Base-by-base conservation (phyloP, 1,140 invertebrate species). In the Leguminivora glycinivorella region DNA sequence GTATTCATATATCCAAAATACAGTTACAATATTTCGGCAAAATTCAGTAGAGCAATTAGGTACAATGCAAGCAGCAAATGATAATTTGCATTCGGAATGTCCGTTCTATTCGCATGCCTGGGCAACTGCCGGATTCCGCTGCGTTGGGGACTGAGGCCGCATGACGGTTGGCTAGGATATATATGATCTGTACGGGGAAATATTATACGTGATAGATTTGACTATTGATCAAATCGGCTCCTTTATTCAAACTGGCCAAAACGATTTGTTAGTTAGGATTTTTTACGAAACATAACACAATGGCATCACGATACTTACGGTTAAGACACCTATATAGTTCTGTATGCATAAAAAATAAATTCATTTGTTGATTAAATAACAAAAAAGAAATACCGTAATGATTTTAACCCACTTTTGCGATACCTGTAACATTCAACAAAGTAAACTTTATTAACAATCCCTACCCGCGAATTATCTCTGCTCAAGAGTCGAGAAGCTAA, bases 1-100 rank as follows among this genome's bases (percentile, higher is more conserved):
- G n/a, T n/a, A 52, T 10, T 22, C 47, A 52, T 52, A 52, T 52
- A 22, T 22, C 47, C 47, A 19, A 52, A 17, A 26, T n/a, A n/a
- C 58, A 17, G 17, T 34, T 24, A 31, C 58, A 22, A 29, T 29
- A 63, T 63, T 58, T 34, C 25, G 26, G 26, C 14, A 4, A 29
- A 31, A 31, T 63, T 31, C 25, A 63, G 58, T 63, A n/a, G 26
- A 31, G 26, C 58, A 63, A 63, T 63, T 63, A 52, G 47, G 47
- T 22, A 63, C 29, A 63, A 29, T 63, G 58, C 58, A 63, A 29
- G 25, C 25, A 29, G 58, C 26, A 17, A 29, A 63, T 63, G 58
- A 63, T 63, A 63, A 63, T 63, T 63, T 63, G 58, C 58, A 63
- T 63, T 29, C 58, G 26, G n/a, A 63, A 63, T 29, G 26, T 17